phyloP scores from a whole-genome alignment of 1,140 invertebrate genomes.

The Diabrotica undecimpunctata region DNA sequence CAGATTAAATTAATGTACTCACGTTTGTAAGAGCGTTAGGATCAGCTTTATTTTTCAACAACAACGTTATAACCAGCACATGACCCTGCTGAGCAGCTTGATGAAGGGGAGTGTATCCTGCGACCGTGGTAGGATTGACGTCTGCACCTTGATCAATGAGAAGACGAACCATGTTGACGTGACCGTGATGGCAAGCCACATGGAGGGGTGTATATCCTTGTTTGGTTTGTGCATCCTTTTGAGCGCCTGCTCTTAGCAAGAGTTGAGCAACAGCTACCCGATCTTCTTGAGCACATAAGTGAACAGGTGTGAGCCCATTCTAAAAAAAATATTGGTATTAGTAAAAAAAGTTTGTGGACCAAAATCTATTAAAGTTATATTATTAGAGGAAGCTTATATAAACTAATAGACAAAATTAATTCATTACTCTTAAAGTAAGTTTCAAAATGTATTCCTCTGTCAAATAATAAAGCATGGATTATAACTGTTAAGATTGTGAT shows the following conservation, averaged over 20 bases:
- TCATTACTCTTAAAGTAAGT: background rate
- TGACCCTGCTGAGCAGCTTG: conserved; percentile 98
- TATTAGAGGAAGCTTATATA: conserved; percentile 4
- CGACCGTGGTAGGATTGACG: conserved; percentile 66
- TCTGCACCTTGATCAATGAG: conserved; percentile 79
- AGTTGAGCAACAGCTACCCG: conserved; percentile 81
- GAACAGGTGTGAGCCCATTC: conserved; percentile 86
- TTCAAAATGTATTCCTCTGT: too few relatives aligned
- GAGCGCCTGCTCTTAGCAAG: conserved; percentile 76
- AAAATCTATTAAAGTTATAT: too few relatives aligned
- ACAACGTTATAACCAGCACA: conserved; percentile 87
- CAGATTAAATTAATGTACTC: conserved; percentile 49
- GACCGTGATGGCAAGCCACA: conserved; percentile 95
- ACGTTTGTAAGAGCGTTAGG: conserved; percentile 92
- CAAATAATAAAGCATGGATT: too few relatives aligned
- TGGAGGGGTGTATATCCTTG: conserved; percentile 96
- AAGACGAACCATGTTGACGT: conserved; percentile 88
- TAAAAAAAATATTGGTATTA: conserved; percentile 41
- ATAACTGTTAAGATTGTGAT: too few relatives aligned
- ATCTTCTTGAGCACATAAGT: conserved; percentile 91
- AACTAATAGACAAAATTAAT: background rate
- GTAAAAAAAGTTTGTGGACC: background rate
- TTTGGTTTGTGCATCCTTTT: conserved; percentile 79
- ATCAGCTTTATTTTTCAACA: conserved; percentile 91
- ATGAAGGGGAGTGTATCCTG: conserved; percentile 96